These are phyloP conservation scores for Labroides dimidiatus DNA, from an alignment of 2,797 vertebrate species.

Conservation along the genomic window DNA sequence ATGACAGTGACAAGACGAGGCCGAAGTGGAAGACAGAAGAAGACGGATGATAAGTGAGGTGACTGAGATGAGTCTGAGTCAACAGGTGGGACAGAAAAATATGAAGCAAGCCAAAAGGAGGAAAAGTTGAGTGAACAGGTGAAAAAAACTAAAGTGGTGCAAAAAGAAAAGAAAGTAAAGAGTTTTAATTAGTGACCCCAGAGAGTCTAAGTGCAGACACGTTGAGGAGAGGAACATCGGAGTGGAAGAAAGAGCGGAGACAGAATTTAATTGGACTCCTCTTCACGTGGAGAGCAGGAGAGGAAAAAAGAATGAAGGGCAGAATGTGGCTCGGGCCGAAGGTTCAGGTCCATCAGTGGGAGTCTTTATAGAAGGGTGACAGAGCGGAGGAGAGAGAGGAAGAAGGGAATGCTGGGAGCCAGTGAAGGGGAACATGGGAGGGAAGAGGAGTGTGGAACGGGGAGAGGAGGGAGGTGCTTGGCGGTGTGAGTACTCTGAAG, in stretches of 20 bases:
- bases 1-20: constrained; percentile 42
- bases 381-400: constrained; percentile 75
- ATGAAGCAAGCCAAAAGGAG: constrained; percentile 7
- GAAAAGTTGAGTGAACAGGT: constrained; percentile 59
- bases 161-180: constrained; percentile 61
- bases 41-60: constrained; percentile 44
- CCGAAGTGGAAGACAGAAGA: constrained; percentile 18
- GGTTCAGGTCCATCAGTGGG: constrained; percentile 77
- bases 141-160: constrained; percentile 35
- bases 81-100: constrained; percentile 25
- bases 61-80: constrained; percentile 23
- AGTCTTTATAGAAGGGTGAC: constrained; percentile 84
- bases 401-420: constrained; percentile 68
- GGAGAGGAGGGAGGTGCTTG: constrained; percentile 15
- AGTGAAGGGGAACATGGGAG: constrained; percentile 70
- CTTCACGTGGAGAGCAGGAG: constrained; percentile 67
- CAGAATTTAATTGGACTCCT: constrained; percentile 86
- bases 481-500: constrained; percentile 44
- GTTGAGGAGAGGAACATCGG: constrained; percentile 54
- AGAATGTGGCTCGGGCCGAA: constrained; percentile 73
- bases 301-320: constrained; percentile 64
- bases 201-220: constrained; percentile 80
- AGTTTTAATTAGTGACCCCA: constrained; percentile 85
- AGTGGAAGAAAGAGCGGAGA: constrained; percentile 70
- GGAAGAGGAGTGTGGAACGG: constrained; percentile 46